Evolutionary conservation across 2,888 invertebrate species (phyloP), one percentile per base, ranked within the genome.

Genomic region (Scelioninae gen. 1): DNA sequence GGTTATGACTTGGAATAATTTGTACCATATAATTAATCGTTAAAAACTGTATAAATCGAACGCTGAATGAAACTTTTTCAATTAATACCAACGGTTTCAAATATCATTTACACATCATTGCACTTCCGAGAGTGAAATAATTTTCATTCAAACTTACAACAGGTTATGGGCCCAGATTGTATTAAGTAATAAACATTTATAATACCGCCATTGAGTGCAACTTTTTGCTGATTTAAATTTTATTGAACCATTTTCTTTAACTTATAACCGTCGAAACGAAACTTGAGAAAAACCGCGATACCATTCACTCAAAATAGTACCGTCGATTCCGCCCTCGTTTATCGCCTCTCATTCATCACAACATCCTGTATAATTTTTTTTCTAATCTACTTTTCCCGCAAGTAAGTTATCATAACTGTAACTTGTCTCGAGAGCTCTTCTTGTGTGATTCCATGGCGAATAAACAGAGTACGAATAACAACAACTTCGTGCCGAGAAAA

Each of bases 391-490:
- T 62, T 62, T 69, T 58, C 53, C 38, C 16, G 55, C 47, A 32
- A 62, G 45, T 69, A 15, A 79, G 65, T 58, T 71, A 71, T 72
- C 72, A 79, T 72, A 79, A 79, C 79, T 79, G 79, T 79, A 79
- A 72, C 66, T 45, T 13, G 47, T 60, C 53, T 72, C 29, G 47
- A 60, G 60, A 45, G 62, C 62, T 9, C 45, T 77, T 77, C 45
- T 68, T 68, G 68, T 68, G 15, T 62, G 68, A 68, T 66, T 60
- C 49, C 47, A 31, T 51, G 69, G 43, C 9, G 71, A 63, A 71
- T 58, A 71, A 71, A 77, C 77, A 62, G 11, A 0, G 60, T 7
- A 40, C 56, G 43, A 51, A 47, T 51, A 76, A 77, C 34, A 58
- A 68, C 40, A 49, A 66, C 23, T 53, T 53, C 34, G 53, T 1